Evolutionary conservation across 2,113 vertebrate genomes (phyloP).

Genomic region (Mustela nigripes): DNA sequence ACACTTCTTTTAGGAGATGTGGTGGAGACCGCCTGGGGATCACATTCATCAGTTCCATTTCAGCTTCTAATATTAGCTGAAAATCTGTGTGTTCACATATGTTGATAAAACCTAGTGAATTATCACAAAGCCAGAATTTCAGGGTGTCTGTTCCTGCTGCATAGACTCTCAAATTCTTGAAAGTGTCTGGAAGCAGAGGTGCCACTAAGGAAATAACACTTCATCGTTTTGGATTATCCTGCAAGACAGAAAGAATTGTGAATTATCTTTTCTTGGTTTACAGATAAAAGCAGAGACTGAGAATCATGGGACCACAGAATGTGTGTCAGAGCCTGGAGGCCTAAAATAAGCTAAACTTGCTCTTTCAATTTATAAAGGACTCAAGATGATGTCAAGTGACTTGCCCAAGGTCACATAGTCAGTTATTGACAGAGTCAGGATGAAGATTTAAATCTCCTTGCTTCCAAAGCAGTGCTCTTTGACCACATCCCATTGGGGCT

Average conservation of each 20-base stretch:
- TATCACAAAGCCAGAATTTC: slow-evolving; percentile 50
- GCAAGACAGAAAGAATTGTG: slow-evolving; percentile 8
- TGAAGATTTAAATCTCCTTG: not conserved
- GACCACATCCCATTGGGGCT: not conserved
- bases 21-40: not conserved
- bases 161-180: slow-evolving; percentile 17
- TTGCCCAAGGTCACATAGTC: not conserved
- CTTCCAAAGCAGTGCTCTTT: slow-evolving; percentile 17
- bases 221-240: slow-evolving; percentile 58
- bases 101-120: slow-evolving; percentile 49
- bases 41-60: not conserved
- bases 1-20: not conserved
- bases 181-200: slow-evolving; percentile 48
- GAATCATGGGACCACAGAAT: not conserved
- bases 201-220: slow-evolving; percentile 50
- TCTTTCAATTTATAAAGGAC: not conserved
- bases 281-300: slow-evolving; percentile 22
- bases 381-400: not conserved
- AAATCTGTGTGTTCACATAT: slow-evolving; percentile 51
- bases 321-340: not conserved
- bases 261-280: slow-evolving; percentile 53
- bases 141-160: not conserved
- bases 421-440: not conserved
- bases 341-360: slow-evolving; percentile 21
- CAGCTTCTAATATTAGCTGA: slow-evolving; percentile 37